Base-by-base conservation (phyloP, 2,113 vertebrate species). In the Pachycephala philippinensis region DNA sequence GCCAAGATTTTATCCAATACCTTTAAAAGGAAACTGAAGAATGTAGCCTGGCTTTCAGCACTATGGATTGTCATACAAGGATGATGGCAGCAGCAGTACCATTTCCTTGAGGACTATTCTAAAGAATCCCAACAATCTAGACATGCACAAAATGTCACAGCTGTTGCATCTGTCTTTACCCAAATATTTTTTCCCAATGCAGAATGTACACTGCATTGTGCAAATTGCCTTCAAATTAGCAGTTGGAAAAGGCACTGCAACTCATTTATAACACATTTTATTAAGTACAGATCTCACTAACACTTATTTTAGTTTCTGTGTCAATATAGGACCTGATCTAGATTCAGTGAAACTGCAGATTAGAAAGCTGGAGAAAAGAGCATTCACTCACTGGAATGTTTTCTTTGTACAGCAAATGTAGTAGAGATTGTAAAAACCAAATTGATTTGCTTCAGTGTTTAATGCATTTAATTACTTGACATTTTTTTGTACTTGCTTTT, bases 71-170 rank as follows among this genome's bases (percentile, higher is more conserved):
- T 81, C 71, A 31, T 26, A 44, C 16, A 72, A 89, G 45, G 75
- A 71, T 88, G 88, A 53, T 82, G 57, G 80, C 63, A 87, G 42
- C 54, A 95, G 52, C 22, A 83, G 64, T 6, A 66, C 78, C 53
- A 81, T 92, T 92, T 84, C 93, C 59, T 78, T 70, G 40, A 70
- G 52, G 61, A 15, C 60, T 72, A 70, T 47, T 86, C 42, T 53
- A 60, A 95, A 87, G 90, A 92, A 92, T 96, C 85, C 63, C 21
- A 95, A 21, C 63, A 85, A 59, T 89, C 53, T 80, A 66, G 69
- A 72, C 47, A 90, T 91, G 60, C 24, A 94, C 80, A 76, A 95
- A 95, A 95, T 95, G 50, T 84, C 90, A 97, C 92, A 98, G 95
- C 91, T 98, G 94, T 77, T 95, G 57, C 83, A 91, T 95, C 71